A percentile compares a stretch with the other conserved stretches of the same genome.
phyloP scores from a whole-genome alignment of 2,113 vertebrate genomes.

The Hassar affinis region DNA sequence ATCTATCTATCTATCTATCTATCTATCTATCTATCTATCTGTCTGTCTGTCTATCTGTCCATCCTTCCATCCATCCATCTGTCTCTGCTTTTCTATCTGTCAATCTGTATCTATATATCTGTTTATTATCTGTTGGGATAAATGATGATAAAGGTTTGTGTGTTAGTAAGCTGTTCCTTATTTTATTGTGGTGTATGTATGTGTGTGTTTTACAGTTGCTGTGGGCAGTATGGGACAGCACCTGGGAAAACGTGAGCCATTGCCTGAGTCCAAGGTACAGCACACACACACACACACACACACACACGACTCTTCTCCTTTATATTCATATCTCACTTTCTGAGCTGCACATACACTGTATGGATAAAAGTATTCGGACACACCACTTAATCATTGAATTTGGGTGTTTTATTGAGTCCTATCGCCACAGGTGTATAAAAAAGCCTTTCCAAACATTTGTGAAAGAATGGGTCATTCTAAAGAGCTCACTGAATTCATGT shows the following conservation, averaged over 20 bases:
- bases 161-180: not conserved
- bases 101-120: no score
- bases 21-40: not conserved
- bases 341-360: not conserved
- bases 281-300: no score
- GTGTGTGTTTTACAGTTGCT: conserved; percentile 24
- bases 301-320: not conserved
- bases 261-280: conserved; percentile 39
- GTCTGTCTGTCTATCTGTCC: not conserved
- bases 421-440: no score
- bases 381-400: no score
- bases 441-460: no score
- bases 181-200: not conserved
- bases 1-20: not conserved
- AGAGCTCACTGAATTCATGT: no score
- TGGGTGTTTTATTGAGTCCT: no score
- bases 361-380: no score
- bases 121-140: not conserved
- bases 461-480: no score
- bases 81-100: no score
- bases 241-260: conserved; percentile 35
- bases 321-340: not conserved
- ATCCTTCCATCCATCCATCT: no score
- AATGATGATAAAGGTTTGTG: not conserved
- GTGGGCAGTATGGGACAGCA: conserved; percentile 49